phyloP scores from a whole-genome alignment of 1,140 invertebrate species.

The Euwallacea fornicatus region DNA sequence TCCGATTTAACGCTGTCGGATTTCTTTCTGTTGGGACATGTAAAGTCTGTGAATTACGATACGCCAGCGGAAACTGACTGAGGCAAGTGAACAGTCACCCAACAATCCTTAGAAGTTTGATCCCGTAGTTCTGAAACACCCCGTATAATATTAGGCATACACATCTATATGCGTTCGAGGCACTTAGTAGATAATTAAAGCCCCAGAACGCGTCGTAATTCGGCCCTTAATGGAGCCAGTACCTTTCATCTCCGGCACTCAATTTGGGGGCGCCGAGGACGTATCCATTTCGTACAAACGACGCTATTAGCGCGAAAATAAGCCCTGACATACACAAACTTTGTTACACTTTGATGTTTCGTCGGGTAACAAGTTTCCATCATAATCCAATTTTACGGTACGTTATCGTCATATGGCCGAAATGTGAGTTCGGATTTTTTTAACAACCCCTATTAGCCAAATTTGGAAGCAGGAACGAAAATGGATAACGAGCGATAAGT shows the following conservation, averaged over 20 bases:
- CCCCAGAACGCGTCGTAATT: conserved; percentile 42
- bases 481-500: too few species aligned
- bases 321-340: conserved; percentile 35
- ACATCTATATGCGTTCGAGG: background rate
- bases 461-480: too few species aligned
- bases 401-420: conserved; percentile 14
- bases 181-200: conserved; percentile 47
- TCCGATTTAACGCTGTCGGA: too few species aligned
- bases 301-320: conserved; percentile 38
- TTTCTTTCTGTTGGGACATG: too few species aligned
- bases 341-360: conserved; percentile 31
- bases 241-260: conserved; percentile 44
- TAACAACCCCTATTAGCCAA: too few species aligned
- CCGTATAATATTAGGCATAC: too few species aligned
- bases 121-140: too few species aligned
- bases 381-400: conserved; percentile 31
- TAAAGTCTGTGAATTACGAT: too few species aligned
- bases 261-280: conserved; percentile 38
- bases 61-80: too few species aligned
- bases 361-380: conserved; percentile 27
- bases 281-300: conserved; percentile 40
- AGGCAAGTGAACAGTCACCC: too few species aligned
- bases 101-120: too few species aligned
- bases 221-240: conserved; percentile 43
- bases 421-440: too few species aligned